A percentile compares a stretch with the other conserved stretches of the same genome.
These are phyloP conservation scores for Malthinus seriepunctatus DNA, from an alignment of 2,888 invertebrate species.

Conservation along the genomic window DNA sequence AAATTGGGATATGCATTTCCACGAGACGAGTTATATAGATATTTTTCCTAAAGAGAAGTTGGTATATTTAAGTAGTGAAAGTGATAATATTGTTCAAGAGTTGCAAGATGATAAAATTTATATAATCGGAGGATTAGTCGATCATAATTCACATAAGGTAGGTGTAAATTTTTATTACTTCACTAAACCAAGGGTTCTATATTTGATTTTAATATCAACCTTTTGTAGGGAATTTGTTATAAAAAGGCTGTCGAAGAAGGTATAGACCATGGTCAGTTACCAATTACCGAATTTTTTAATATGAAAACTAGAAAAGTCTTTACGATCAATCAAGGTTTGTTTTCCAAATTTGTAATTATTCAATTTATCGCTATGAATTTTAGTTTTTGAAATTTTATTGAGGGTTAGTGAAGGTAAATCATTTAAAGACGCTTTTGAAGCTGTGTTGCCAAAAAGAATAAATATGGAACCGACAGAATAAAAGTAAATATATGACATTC, in stretches of 20 bases:
- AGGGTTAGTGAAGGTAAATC: slow-evolving; percentile 74
- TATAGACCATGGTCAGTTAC: slow-evolving; percentile 81
- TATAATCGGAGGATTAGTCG: slow-evolving; percentile 96
- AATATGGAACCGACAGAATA: slow-evolving; percentile 38
- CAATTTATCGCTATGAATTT: slow-evolving; percentile 41
- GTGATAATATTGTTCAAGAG: slow-evolving; percentile 77
- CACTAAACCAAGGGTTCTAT: neutral
- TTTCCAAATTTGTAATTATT: too few relatives aligned
- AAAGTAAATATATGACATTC: neutral
- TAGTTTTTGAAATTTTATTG: slow-evolving; percentile 84
- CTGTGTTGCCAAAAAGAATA: slow-evolving; percentile 75
- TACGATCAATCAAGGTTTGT: slow-evolving; percentile 90
- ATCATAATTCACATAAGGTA: slow-evolving; percentile 95
- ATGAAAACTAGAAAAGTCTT: slow-evolving; percentile 93
- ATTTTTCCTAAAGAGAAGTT: slow-evolving; percentile 77
- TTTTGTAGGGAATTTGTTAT: slow-evolving; percentile 78
- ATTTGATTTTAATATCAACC: neutral
- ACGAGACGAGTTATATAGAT: slow-evolving; percentile 67
- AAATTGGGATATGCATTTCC: slow-evolving; percentile 88
- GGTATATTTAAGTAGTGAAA: slow-evolving; percentile 93
- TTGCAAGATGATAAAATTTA: slow-evolving; percentile 81
- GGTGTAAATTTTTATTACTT: slow-evolving; percentile 5
- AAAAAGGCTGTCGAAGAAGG: slow-evolving; percentile 78
- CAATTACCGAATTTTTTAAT: slow-evolving; percentile 85
- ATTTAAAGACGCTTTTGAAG: slow-evolving; percentile 79